Evolutionary conservation across 92 coral and sea anemone species (phyloP).

Genomic region (Bergia puertoricense): DNA sequence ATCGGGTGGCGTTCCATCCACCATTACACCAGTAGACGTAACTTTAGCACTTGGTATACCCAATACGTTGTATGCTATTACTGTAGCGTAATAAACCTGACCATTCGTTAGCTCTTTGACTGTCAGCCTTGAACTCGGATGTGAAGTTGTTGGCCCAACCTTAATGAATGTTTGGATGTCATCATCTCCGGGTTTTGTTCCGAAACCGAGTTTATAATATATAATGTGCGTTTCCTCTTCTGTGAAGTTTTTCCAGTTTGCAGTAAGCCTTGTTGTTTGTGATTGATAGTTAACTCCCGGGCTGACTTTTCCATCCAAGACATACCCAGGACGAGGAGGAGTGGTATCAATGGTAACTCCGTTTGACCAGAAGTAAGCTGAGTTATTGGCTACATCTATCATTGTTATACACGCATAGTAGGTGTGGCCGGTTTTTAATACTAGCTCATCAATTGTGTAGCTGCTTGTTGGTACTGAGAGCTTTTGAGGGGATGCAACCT

Average conservation of each 20-base stretch:
- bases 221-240: conserved; percentile 82
- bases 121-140: conserved; percentile 80
- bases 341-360: conserved; percentile 82
- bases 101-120: conserved; percentile 74
- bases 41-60: conserved; percentile 81
- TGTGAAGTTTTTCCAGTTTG: conserved; percentile 82
- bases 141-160: conserved; percentile 74
- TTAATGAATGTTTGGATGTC: conserved; percentile 84
- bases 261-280: conserved; percentile 80
- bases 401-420: conserved; percentile 78
- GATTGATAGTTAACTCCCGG: conserved; percentile 61
- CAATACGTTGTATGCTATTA: conserved; percentile 77
- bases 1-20: conserved; percentile 85
- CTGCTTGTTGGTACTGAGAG: conserved; percentile 58
- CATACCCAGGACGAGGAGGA: conserved; percentile 79
- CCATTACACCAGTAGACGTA: conserved; percentile 82
- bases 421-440: conserved; percentile 70
- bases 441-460: conserved; percentile 70
- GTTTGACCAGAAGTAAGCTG: conserved; percentile 68
- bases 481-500: conserved; percentile 55
- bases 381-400: conserved; percentile 84
- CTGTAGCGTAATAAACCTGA: conserved; percentile 78
- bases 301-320: conserved; percentile 71
- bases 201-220: conserved; percentile 85
- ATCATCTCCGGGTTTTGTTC: conserved; percentile 65